A percentile compares a stretch with the other conserved stretches of the same genome.
These are phyloP conservation scores for Polypedilum vanderplanki DNA, from an alignment of 1,140 invertebrate species.

Conservation along the genomic window DNA sequence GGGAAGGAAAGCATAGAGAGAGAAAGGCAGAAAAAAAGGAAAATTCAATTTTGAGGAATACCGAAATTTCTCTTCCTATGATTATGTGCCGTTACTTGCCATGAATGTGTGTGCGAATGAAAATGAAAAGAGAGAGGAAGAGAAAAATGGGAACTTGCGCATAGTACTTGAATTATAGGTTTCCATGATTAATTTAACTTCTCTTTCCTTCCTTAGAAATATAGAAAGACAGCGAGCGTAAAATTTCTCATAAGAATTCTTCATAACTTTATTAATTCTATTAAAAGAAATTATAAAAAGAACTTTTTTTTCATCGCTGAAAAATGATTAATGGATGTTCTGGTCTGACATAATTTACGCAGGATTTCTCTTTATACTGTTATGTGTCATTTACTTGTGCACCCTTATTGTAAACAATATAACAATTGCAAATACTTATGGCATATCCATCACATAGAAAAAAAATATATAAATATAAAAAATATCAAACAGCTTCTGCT, in stretches of 20 bases:
- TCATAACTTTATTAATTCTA: constrained; percentile 16
- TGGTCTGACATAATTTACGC: background rate
- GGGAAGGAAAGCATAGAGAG: background rate
- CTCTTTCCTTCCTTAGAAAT: background rate
- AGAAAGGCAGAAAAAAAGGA: background rate
- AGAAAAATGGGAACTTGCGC: constrained; percentile 23
- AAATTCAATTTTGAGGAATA: constrained; percentile 13
- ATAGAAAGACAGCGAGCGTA: background rate
- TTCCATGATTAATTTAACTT: constrained; percentile 16
- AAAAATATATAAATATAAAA: too few species aligned
- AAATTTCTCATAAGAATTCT: too few species aligned
- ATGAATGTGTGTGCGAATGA: background rate
- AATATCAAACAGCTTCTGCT: background rate
- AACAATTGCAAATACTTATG: too few species aligned
- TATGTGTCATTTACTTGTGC: background rate
- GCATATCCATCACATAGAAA: too few species aligned
- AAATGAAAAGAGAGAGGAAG: background rate
- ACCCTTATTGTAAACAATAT: too few species aligned
- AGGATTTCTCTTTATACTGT: background rate
- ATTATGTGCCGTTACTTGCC: background rate
- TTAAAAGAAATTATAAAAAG: background rate
- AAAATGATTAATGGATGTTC: constrained; percentile 10
- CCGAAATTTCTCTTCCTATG: constrained; percentile 24
- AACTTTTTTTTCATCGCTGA: background rate
- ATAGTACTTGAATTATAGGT: constrained; percentile 23